phyloP scores from a whole-genome alignment of 2,797 vertebrate species.

The Triplophysa yarkandensis region DNA sequence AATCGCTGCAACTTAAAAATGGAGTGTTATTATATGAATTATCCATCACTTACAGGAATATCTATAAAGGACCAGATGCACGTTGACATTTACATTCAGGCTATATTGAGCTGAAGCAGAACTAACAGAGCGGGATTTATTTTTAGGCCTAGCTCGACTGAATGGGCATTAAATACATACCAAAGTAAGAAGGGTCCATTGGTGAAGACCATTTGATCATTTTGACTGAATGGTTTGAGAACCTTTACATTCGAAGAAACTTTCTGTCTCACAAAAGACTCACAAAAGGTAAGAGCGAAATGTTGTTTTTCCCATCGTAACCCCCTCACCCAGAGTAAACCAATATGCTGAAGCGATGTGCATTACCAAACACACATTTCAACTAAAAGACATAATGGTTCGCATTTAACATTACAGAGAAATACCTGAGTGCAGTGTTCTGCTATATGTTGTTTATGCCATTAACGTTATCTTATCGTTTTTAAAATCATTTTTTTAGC shows the following conservation, averaged over 20 bases:
- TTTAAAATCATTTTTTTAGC: background rate
- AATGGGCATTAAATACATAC: conserved; percentile 17
- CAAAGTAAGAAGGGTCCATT: too few relatives aligned
- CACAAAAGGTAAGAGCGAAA: too few relatives aligned
- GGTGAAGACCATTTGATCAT: too few relatives aligned
- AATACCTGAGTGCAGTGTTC: background rate
- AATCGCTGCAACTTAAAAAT: background rate
- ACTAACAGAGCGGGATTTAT: background rate
- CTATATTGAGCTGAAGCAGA: background rate
- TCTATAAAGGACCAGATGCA: conserved; percentile 10
- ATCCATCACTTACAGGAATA: conserved; percentile 7
- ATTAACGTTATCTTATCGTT: background rate
- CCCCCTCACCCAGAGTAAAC: background rate
- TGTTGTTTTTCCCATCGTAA: too few relatives aligned
- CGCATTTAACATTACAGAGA: background rate
- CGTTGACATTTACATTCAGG: conserved; percentile 1
- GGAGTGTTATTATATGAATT: background rate
- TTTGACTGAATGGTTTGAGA: too few relatives aligned
- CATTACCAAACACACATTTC: background rate
- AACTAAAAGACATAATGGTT: background rate
- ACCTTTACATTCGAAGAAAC: too few relatives aligned
- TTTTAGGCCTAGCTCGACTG: background rate
- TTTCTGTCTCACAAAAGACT: too few relatives aligned
- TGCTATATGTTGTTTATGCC: background rate
- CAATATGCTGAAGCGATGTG: background rate